Percentiles rank a stretch among this genome's conserved stretches.
phyloP scores from a whole-genome alignment of 2,888 invertebrate genomes.

The Phragmatobia fuliginosa region DNA sequence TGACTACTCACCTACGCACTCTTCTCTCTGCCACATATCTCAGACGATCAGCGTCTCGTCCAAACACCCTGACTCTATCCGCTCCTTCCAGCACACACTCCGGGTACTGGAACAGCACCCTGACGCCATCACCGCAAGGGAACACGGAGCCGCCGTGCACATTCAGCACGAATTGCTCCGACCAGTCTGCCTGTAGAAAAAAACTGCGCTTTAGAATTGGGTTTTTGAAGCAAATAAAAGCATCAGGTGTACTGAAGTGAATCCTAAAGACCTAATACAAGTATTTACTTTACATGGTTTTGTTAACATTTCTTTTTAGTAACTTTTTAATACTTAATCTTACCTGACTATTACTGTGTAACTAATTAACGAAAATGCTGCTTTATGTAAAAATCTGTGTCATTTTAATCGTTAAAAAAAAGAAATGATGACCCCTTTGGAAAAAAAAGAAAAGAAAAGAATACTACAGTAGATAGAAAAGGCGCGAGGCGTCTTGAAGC shows the following conservation, averaged over 20 bases:
- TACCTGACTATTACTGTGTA: no score
- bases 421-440: no score
- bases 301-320: no score
- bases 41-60: slow-evolving; percentile 86
- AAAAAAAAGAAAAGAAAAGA: no score
- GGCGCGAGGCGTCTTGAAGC: no score
- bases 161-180: slow-evolving; percentile 94
- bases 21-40: slow-evolving; percentile 78
- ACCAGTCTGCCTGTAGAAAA: slow-evolving; percentile 91
- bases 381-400: no score
- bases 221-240: neutral
- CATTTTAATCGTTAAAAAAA: no score
- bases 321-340: no score
- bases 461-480: no score
- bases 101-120: slow-evolving; percentile 94
- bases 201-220: neutral
- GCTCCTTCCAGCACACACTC: slow-evolving; percentile 92
- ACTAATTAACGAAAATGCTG: no score
- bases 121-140: slow-evolving; percentile 93
- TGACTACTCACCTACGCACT: slow-evolving; percentile 67
- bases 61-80: slow-evolving; percentile 93
- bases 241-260: neutral
- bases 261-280: no score
- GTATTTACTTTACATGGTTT: no score
- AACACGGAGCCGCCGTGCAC: slow-evolving; percentile 94